Base-by-base conservation (phyloP, 2,888 invertebrate species). In the Hedychridium roseum region DNA sequence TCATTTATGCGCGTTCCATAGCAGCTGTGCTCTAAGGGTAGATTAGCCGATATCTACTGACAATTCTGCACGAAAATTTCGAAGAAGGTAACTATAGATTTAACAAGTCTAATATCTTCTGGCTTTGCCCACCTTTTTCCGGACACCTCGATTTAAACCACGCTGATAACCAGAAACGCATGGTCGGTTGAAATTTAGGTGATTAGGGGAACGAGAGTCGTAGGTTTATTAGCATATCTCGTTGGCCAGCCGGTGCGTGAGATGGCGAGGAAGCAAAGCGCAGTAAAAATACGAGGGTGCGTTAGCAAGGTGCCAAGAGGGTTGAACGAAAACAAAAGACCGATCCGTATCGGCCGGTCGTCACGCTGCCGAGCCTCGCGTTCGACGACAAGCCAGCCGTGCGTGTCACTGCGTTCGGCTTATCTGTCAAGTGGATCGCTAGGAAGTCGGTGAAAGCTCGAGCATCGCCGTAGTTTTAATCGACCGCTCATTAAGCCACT, bases 311-410 rank as follows among this genome's bases (percentile, higher is more conserved):
- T 68, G 71, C 60, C 61, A 71, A 64, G 66, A 65, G 71, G 72
- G 70, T 70, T 73, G 68, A 73, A 73, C 66, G 73, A 65, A 73
- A 73, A 73, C 73, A 71, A 73, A 73, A 71, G 71, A 69, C 56
- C 63, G 73, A 73, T 73, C 55, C 53, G 60, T 73, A 73, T 73
- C 67, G 54, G 40, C 53, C 57, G 49, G 52, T n/a, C n/a, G n/a
- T n/a, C 59, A 52, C 65, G 58, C n/a, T n/a, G n/a, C 49, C 48
- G 57, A 57, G 49, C 55, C 59, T 50, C 57, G 30, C 52, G 36
- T 36, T 23, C 46, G 34, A 21, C 62, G 51, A 47, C 50, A 31
- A 44, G 34, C 23, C 57, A 46, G 39, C n/a, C 47, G 44, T 54
- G 52, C 53, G 60, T 53, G 64, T 53, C 49, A 43, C 23, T 40